Base-by-base conservation (phyloP, 2,888 invertebrate genomes). In the Odontocerum albicorne region DNA sequence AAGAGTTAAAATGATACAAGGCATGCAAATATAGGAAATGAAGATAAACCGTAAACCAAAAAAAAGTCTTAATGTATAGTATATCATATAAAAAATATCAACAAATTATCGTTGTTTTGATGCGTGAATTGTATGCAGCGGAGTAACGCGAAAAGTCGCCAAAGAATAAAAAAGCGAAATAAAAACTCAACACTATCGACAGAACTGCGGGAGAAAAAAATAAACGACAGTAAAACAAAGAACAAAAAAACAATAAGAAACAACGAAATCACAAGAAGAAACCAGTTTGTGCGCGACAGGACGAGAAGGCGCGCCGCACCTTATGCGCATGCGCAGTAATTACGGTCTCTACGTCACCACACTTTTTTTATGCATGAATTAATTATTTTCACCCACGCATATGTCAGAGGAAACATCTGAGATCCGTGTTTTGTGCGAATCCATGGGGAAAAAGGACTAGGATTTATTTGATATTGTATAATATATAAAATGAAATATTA, bases 171-270 rank as follows among this genome's bases (percentile, higher is more conserved):
- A 17, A 15, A 35, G 22, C n/a, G 27, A 32, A 16, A 49, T 21
- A 43, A 38, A 27, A 44, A 20, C 27, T 21, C 45, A 40, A n/a
- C n/a, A n/a, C n/a, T n/a, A 47, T 51, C 33, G 45, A 39, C 50
- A 45, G 31, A 31, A 39, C 45, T 39, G 55, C 49, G 40, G 33
- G 45, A n/a, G 31, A 27, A n/a, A n/a, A n/a, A n/a, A n/a, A n/a
- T n/a, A n/a, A 52, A 51, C 42, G 52, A 56, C 45, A 55, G 45
- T 31, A 55, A 49, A 35, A 52, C 45, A 56, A 47, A n/a, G n/a
- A n/a, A n/a, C n/a, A n/a, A 51, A 56, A 56, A 47, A 56, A 47
- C 56, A 51, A 42, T 47, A 42, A 17, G 56, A 46, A 45, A 42
- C 56, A 27, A 45, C 49, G 19, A 33, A 55, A 39, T 55, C 50